A percentile compares a stretch with the other conserved stretches of the same genome.
phyloP scores from a whole-genome alignment of 2,888 invertebrate species.

The Lepidocyrtinus sp. region DNA sequence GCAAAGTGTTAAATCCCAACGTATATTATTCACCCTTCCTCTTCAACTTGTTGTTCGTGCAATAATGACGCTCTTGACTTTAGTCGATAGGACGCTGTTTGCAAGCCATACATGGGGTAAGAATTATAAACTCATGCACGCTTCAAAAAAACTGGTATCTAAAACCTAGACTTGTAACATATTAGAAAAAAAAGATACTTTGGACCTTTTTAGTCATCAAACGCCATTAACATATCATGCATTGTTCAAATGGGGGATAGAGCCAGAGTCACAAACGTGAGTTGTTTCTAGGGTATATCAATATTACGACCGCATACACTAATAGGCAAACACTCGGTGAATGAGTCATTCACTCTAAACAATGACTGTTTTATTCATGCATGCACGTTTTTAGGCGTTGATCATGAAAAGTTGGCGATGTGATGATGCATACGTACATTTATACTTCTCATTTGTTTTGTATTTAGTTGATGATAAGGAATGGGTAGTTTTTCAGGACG shows the following conservation, averaged over 20 bases:
- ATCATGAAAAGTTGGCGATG: not conserved
- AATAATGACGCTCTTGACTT: slow-evolving; percentile 49
- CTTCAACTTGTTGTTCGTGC: slow-evolving; percentile 26
- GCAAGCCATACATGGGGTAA: slow-evolving; percentile 5
- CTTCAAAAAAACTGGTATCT: not conserved
- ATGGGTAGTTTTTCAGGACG: no score
- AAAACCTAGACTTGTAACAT: not conserved
- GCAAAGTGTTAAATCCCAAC: slow-evolving; percentile 39
- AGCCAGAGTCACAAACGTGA: not conserved
- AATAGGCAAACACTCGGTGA: slow-evolving; percentile 1
- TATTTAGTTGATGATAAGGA: not conserved
- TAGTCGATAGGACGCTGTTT: not conserved
- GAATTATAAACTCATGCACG: slow-evolving; percentile 8
- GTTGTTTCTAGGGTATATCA: slow-evolving; percentile 3
- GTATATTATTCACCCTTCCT: slow-evolving; percentile 42
- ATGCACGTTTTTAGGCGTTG: slow-evolving; percentile 4
- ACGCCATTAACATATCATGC: not conserved
- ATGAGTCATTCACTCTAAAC: slow-evolving; percentile 6
- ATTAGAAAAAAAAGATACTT: not conserved
- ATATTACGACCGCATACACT: not conserved
- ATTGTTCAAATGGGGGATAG: not conserved
- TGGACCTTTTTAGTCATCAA: not conserved
- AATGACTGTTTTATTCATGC: slow-evolving; percentile 13
- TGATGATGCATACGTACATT: not conserved
- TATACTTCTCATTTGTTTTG: slow-evolving; percentile 1